A percentile compares a stretch with the other conserved stretches of the same genome.
Evolutionary conservation across 2,888 invertebrate species (phyloP).

Genomic region (Thecocarcelia acutangulata): DNA sequence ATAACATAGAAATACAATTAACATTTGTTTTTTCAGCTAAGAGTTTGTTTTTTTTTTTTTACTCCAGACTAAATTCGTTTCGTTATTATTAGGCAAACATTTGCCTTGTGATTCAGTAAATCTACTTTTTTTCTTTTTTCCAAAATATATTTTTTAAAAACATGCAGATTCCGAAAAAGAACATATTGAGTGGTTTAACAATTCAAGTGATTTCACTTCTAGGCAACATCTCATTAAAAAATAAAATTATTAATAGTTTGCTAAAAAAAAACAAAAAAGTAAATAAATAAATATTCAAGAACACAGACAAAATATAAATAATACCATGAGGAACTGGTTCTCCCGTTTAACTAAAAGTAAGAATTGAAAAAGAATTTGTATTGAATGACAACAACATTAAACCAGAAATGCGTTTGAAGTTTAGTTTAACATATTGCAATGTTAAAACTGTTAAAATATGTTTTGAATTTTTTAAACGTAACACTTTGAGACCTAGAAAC

Average conservation of each 20-base stretch:
- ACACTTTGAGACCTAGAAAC: too few relatives aligned
- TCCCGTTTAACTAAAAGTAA: not conserved
- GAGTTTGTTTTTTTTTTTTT: conserved; percentile 9
- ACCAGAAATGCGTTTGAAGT: too few relatives aligned
- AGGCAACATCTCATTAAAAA: conserved; percentile 28
- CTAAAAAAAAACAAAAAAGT: conserved; percentile 14
- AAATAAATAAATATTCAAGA: not conserved
- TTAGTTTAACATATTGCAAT: too few relatives aligned
- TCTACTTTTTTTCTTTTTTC: not conserved
- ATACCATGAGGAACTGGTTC: not conserved
- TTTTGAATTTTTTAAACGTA: too few relatives aligned
- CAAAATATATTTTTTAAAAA: conserved; percentile 27
- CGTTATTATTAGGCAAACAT: conserved; percentile 9
- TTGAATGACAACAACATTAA: too few relatives aligned
- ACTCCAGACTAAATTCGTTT: conserved; percentile 9
- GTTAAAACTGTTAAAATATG: too few relatives aligned
- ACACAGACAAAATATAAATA: not conserved
- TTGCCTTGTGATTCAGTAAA: conserved; percentile 7
- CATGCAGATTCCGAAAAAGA: conserved; percentile 13
- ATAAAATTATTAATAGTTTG: conserved; percentile 28
- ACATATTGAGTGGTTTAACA: conserved; percentile 36
- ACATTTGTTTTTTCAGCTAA: conserved; percentile 20
- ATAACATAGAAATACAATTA: conserved; percentile 12
- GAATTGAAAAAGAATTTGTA: not conserved
- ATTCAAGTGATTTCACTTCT: conserved; percentile 19